phyloP scores from a whole-genome alignment of 2,113 vertebrate genomes.

The Pan troglodytes region NHGRI_mPanTro3-v2.1_pri NC_072414.2:86980001-86980500 shows the following conservation, averaged over 20 bases:
- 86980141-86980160: not conserved
- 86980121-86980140: not conserved
- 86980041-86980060: too few relatives aligned
- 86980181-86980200: not conserved
- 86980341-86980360: too few relatives aligned
- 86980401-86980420: not conserved
- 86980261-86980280: fast-evolving
- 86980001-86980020: too few relatives aligned
- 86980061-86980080: not conserved
- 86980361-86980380: not conserved
- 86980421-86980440: not conserved
- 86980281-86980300: fast-evolving
- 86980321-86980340: not conserved
- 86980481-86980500: not conserved
- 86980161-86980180: not conserved
- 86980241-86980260: not conserved
- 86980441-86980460: fast-evolving
- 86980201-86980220: not conserved
- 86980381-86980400: not conserved
- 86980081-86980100: not conserved
- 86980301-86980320: not conserved
- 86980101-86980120: not conserved
- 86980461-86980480: not conserved
- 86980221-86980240: not conserved
- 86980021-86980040: too few relatives aligned